Evolutionary conservation across 1,140 invertebrate genomes (phyloP).

Genomic region (Hypothenemus hampei): DNA sequence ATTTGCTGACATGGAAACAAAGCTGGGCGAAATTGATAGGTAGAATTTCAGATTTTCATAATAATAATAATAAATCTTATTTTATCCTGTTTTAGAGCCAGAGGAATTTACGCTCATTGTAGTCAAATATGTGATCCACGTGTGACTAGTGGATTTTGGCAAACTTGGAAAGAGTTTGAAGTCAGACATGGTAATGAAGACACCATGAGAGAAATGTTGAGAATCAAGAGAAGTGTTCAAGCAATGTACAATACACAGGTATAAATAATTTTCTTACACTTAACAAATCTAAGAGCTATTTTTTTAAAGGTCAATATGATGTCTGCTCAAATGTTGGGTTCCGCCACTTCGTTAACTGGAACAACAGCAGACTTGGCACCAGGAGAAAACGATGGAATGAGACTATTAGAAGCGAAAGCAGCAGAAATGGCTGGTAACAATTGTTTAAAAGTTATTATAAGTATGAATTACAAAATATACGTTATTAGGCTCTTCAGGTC

Average conservation of each 20-base stretch:
- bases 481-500: conserved; percentile 10
- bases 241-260: conserved; percentile 93
- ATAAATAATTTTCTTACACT: conserved; percentile 27
- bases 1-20: conserved; percentile 97
- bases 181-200: conserved; percentile 97
- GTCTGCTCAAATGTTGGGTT: conserved; percentile 93
- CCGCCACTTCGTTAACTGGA: conserved; percentile 57
- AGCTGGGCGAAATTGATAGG: conserved; percentile 73
- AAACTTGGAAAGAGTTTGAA: conserved; percentile 99
- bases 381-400: conserved; percentile 77
- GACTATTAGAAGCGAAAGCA: conserved; percentile 79
- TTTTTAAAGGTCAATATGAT: conserved; percentile 81
- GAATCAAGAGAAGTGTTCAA: conserved; percentile 96
- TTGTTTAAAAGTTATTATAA: conserved; percentile 11
- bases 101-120: conserved; percentile 96
- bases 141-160: conserved; percentile 92
- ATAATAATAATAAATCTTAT: neutral
- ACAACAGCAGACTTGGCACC: conserved; percentile 64
- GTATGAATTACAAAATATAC: neutral
- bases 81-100: conserved; percentile 55
- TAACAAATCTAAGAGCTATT: conserved; percentile 8
- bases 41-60: neutral
- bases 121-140: conserved; percentile 99
- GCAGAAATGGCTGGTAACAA: conserved; percentile 56
- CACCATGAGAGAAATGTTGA: conserved; percentile 97